These are phyloP conservation scores for Rotaria socialis DNA, from an alignment of 2,888 invertebrate species.

Conservation along the genomic window DNA sequence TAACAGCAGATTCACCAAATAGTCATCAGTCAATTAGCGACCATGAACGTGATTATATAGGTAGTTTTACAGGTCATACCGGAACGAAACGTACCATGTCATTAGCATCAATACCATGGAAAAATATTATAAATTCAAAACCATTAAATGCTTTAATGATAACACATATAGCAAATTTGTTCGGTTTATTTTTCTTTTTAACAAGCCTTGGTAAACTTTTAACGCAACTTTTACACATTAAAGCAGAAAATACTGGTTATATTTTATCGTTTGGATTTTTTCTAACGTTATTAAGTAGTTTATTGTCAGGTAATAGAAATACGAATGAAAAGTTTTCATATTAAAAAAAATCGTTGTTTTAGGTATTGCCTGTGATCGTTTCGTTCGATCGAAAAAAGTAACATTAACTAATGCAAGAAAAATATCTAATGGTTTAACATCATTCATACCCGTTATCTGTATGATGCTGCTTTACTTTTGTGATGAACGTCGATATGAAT, in stretches of 20 bases:
- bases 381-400: background rate
- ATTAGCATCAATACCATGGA: slow-evolving; percentile 46
- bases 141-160: slow-evolving; percentile 47
- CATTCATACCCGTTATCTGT: slow-evolving; percentile 7
- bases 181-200: slow-evolving; percentile 47
- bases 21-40: slow-evolving; percentile 40
- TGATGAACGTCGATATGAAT: background rate
- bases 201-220: slow-evolving; percentile 47
- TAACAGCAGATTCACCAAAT: slow-evolving; percentile 37
- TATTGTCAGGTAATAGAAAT: slow-evolving; percentile 7
- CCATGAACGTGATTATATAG: slow-evolving; percentile 25
- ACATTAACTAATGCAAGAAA: slow-evolving; percentile 28
- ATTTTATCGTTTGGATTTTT: slow-evolving; percentile 25
- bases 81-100: background rate
- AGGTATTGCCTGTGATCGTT: background rate
- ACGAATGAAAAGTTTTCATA: background rate
- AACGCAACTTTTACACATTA: slow-evolving; percentile 37
- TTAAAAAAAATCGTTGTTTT: background rate
- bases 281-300: slow-evolving; percentile 40
- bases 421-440: slow-evolving; percentile 20
- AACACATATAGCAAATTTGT: slow-evolving; percentile 47
- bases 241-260: background rate
- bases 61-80: background rate
- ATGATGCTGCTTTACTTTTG: slow-evolving; percentile 14
- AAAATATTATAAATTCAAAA: slow-evolving; percentile 47